Base-by-base conservation (phyloP, 2,797 vertebrate genomes). In the Remorina albescens region DNA sequence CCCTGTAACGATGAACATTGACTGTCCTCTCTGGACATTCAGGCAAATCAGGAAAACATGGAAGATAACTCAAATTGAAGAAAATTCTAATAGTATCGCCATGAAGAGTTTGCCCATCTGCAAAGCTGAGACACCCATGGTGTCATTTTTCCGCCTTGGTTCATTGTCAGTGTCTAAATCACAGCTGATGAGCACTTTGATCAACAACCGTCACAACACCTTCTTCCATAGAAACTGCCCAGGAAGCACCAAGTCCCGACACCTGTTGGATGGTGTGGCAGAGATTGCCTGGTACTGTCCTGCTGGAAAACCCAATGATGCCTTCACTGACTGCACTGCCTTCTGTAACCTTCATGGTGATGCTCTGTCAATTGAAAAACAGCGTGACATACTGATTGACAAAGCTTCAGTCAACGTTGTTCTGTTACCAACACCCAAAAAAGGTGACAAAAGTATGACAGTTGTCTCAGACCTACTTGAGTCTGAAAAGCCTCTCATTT, bases 241-340 rank as follows among this genome's bases (percentile, higher is more conserved):
- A 63, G 86, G 86, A 19, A 93, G 78, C 88, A 93, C 76, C 72
- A 89, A 76, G 47, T 80, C 83, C 51, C 44, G 83, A 8, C 39
- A 93, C 61, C 60, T 95, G 80, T 89, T 94, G 90, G 90, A 89
- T 12, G 94, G 94, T 2, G 74, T 94, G 9, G 94, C 92, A 72
- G 95, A 96, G 89, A 92, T 96, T n/a, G 87, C 91, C 67, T 96
- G 95, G 95, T 96, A 93, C 76, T 90, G 71, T 50, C 89, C 91
- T 30, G 80, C 84, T 72, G 90, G 91, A 21, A 90, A 86, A 57
- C 23, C 53, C 39, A 81, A 34, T 16, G 90, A 93, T 81, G 61
- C 49, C 42, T 93, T 95, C 78, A 64, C 57, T 61, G 62, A 89
- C 71, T 94, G 92, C 26, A 75, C 92, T 60, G 83, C 76, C 19